A percentile compares a stretch with the other conserved stretches of the same genome.
Evolutionary conservation across 2,888 invertebrate genomes (phyloP).

Genomic region (Leptura quadrifasciata): DNA sequence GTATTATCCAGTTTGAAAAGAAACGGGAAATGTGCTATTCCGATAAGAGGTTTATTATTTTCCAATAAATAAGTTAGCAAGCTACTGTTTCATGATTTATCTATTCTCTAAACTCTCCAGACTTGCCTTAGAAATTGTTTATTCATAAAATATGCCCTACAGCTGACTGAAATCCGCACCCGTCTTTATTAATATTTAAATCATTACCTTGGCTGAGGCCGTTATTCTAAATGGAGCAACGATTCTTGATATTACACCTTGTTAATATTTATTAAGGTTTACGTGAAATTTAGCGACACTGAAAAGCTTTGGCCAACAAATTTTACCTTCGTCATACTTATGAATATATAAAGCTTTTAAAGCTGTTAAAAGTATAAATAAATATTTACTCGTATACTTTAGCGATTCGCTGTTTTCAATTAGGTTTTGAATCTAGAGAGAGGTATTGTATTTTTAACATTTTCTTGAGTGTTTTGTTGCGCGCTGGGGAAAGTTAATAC

Average conservation of each 20-base stretch:
- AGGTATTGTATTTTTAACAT: slow-evolving; percentile 7
- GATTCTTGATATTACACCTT: slow-evolving; percentile 57
- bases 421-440: slow-evolving; percentile 21
- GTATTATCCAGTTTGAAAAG: neutral
- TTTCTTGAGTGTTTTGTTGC: slow-evolving; percentile 1
- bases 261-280: slow-evolving; percentile 58
- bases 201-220: slow-evolving; percentile 47
- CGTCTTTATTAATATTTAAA: slow-evolving; percentile 59
- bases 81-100: slow-evolving; percentile 32
- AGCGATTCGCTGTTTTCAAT: slow-evolving; percentile 26
- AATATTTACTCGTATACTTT: slow-evolving; percentile 21
- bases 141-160: slow-evolving; percentile 52
- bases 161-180: slow-evolving; percentile 54
- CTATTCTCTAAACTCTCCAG: slow-evolving; percentile 29
- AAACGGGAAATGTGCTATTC: slow-evolving; percentile 19
- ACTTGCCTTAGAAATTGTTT: slow-evolving; percentile 27
- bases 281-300: slow-evolving; percentile 50
- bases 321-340: slow-evolving; percentile 41
- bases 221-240: slow-evolving; percentile 57
- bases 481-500: neutral
- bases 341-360: slow-evolving; percentile 41
- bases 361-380: slow-evolving; percentile 35
- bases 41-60: slow-evolving; percentile 20
- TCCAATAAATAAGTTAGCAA: slow-evolving; percentile 32
- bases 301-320: slow-evolving; percentile 48